A percentile compares a stretch with the other conserved stretches of the same genome.
phyloP scores from a whole-genome alignment of 2,797 vertebrate species.

The Nasua narica region DNA sequence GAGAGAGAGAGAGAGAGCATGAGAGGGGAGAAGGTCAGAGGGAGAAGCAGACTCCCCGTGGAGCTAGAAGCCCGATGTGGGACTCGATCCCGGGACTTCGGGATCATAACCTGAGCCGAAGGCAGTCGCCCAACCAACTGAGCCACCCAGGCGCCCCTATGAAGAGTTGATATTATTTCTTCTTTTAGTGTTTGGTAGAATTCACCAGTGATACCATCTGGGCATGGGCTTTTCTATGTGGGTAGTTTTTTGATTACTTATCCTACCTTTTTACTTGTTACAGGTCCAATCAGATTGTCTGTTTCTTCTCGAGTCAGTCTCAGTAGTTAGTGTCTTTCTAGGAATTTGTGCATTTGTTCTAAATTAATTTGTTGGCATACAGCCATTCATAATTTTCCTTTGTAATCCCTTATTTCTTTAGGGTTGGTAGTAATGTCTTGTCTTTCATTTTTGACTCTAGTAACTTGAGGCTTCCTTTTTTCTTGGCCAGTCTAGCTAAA shows the following conservation, averaged over 20 bases:
- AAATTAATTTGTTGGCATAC: not conserved
- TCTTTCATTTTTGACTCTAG: not conserved
- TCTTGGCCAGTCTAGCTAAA: not conserved
- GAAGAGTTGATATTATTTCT: not conserved
- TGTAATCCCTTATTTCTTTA: not conserved
- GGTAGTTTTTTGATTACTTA: not conserved
- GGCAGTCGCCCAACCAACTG: too few species aligned
- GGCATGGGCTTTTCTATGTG: not conserved
- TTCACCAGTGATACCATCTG: not conserved
- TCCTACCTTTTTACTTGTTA: not conserved
- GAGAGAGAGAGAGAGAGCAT: too few species aligned
- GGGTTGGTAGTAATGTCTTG: not conserved
- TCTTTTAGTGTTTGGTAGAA: not conserved
- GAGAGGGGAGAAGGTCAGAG: too few species aligned
- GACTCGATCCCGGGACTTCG: too few species aligned
- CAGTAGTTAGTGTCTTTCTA: not conserved
- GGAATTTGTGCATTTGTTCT: conserved; percentile 6
- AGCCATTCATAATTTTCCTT: not conserved
- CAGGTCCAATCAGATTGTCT: not conserved
- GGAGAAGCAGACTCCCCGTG: too few species aligned
- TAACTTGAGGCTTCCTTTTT: not conserved
- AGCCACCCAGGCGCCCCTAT: too few species aligned
- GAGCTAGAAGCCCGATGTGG: too few species aligned
- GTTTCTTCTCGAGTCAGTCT: not conserved
- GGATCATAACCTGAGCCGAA: too few species aligned